Base-by-base conservation (phyloP, 2,888 invertebrate species). In the Calephelis perditalis region DNA sequence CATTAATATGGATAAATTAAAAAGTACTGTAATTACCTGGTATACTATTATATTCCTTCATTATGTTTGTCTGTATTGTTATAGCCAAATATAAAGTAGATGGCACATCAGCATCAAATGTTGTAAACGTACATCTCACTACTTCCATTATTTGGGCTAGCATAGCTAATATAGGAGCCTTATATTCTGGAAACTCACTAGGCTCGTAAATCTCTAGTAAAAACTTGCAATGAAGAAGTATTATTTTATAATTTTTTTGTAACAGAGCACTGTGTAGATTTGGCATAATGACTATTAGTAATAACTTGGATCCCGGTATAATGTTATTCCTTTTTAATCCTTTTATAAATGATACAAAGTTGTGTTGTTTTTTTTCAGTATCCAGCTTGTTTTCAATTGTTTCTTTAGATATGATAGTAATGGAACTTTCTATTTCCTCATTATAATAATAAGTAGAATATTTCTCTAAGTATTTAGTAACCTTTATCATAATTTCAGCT, bases 101-200 rank as follows among this genome's bases (percentile, higher is more conserved):
- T 10, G 84, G 77, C n/a, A 77, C 72, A 11, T 69, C 63, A 0
- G 69, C 11, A 55, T 68, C 62, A 70, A 82, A 91, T 45, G 78
- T 78, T 35, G 74, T 73, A 8, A 84, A 75, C 58, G 78, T 82
- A 85, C 86, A 86, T 35, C 91, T 72, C 1, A 81, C 77, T 3
- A 73, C 69, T 63, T 86, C 81, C 56, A 91, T 65, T 3, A 86
- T 76, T 70, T 87, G 88, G 10, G 78, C 86, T 26, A 88, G 64
- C 84, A 87, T 84, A 1, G 82, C 86, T 47, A 90, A 67, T 72
- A 86, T 76, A 11, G 91, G 88, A 10, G 86, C 84, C 55, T 86
- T 75, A 66, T 82, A 87, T 58, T 73, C 69, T 52, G 75, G n/a
- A 47, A 86, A 67, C 54, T 88, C 86, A 7, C 73, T 69, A 5